Evolutionary conservation across 2,888 invertebrate species (phyloP).

Genomic region (Aspidiotus destructor): DNA sequence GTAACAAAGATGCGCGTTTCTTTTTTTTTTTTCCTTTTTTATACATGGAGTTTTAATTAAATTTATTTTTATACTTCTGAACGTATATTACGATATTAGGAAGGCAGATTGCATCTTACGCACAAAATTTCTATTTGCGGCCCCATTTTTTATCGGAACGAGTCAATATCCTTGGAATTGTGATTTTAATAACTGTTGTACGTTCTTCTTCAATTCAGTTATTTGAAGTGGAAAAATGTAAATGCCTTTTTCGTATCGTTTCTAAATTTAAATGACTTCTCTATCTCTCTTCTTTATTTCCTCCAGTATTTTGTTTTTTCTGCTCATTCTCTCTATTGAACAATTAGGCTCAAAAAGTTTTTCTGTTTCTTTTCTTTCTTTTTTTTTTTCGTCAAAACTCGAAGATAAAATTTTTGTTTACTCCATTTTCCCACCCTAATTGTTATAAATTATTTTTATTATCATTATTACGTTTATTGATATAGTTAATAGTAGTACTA

Average conservation of each 20-base stretch:
- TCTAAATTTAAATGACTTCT: too few relatives aligned
- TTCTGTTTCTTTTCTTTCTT: too few relatives aligned
- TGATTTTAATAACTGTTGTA: not conserved
- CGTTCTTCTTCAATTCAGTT: not conserved
- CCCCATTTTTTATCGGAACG: too few relatives aligned
- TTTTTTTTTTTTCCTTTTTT: conserved; percentile 19
- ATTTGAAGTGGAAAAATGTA: not conserved
- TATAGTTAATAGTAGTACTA: too few relatives aligned
- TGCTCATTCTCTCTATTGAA: too few relatives aligned
- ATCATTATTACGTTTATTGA: too few relatives aligned
- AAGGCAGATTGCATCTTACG: not conserved
- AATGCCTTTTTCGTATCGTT: not conserved
- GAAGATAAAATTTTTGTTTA: not conserved
- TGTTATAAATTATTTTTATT: too few relatives aligned
- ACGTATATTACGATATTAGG: not conserved
- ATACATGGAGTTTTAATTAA: conserved; percentile 22
- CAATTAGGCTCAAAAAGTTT: too few relatives aligned
- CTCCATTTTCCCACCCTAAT: not conserved
- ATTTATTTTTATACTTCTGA: not conserved
- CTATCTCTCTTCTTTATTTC: too few relatives aligned
- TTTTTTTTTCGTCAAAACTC: too few relatives aligned
- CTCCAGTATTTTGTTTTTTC: too few relatives aligned
- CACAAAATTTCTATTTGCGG: too few relatives aligned
- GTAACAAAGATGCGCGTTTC: conserved; percentile 3
- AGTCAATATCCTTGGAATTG: not conserved